Evolutionary conservation across 2,888 invertebrate species (phyloP).

Genomic region (Glomeris marginata): DNA sequence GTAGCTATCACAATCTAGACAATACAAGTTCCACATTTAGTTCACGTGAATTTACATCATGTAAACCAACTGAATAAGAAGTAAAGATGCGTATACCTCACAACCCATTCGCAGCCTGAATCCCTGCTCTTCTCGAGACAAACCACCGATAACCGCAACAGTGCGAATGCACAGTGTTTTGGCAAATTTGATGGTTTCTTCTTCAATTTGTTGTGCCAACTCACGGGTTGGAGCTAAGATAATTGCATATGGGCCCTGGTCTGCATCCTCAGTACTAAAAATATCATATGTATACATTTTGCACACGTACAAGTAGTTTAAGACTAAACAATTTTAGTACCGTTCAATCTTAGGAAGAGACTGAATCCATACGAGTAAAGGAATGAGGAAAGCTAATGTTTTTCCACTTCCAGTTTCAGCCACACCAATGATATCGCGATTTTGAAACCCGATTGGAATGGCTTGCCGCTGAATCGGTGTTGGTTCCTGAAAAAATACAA

Average conservation of each 20-base stretch:
- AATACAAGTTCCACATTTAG: slow-evolving; percentile 1
- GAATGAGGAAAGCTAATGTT: slow-evolving; percentile 95
- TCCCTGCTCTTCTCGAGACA: slow-evolving; percentile 93
- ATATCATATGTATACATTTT: background rate
- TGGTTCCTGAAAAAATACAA: slow-evolving; percentile 48
- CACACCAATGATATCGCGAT: slow-evolving; percentile 85
- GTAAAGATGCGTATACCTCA: slow-evolving; percentile 43
- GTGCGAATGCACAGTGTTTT: slow-evolving; percentile 80
- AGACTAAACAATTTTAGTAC: slow-evolving; percentile 1
- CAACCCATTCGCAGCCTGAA: slow-evolving; percentile 91
- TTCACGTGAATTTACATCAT: background rate
- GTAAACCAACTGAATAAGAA: background rate
- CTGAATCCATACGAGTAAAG: slow-evolving; percentile 93
- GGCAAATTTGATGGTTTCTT: slow-evolving; percentile 96
- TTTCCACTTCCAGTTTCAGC: slow-evolving; percentile 99
- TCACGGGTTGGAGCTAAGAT: slow-evolving; percentile 99
- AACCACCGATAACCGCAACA: slow-evolving; percentile 84
- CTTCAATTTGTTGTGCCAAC: slow-evolving; percentile 97
- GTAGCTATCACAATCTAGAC: slow-evolving; percentile 91
- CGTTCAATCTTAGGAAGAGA: slow-evolving; percentile 91
- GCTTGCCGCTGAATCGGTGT: slow-evolving; percentile 99
- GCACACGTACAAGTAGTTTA: no score
- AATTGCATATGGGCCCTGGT: slow-evolving; percentile 89
- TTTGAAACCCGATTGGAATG: slow-evolving; percentile 80
- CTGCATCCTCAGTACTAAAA: slow-evolving; percentile 29